phyloP scores from a whole-genome alignment of 2,888 invertebrate species.

The Calameuta pallipes region DNA sequence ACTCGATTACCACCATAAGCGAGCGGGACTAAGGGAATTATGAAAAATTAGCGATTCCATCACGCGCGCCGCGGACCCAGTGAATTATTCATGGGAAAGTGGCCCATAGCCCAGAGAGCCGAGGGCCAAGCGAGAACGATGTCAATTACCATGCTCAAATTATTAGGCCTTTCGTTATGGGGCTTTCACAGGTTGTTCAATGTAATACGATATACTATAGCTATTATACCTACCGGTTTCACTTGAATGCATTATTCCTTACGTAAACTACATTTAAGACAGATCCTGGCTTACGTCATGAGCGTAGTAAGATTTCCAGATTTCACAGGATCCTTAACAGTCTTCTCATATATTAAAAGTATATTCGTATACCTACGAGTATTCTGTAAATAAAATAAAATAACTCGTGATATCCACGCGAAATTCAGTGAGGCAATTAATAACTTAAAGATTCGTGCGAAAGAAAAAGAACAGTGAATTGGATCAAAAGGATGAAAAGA shows the following conservation, averaged over 20 bases:
- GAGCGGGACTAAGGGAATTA: not conserved
- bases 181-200: not conserved
- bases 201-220: not conserved
- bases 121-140: not conserved
- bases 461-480: conserved; percentile 1
- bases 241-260: not conserved
- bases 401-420: not conserved
- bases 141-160: not conserved
- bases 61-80: not conserved
- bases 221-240: not conserved
- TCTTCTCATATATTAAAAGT: not conserved
- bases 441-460: not conserved
- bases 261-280: not conserved
- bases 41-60: not conserved
- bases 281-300: not conserved
- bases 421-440: not conserved
- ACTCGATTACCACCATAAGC: not conserved
- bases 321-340: not conserved
- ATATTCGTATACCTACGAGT: not conserved
- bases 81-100: not conserved
- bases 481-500: not conserved
- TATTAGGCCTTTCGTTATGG: not conserved
- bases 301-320: not conserved
- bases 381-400: not conserved
- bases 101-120: not conserved